A percentile compares a stretch with the other conserved stretches of the same genome.
Conservation (phyloP, 2,888 invertebrate genomes). For the Mantis religiosa region DNA sequence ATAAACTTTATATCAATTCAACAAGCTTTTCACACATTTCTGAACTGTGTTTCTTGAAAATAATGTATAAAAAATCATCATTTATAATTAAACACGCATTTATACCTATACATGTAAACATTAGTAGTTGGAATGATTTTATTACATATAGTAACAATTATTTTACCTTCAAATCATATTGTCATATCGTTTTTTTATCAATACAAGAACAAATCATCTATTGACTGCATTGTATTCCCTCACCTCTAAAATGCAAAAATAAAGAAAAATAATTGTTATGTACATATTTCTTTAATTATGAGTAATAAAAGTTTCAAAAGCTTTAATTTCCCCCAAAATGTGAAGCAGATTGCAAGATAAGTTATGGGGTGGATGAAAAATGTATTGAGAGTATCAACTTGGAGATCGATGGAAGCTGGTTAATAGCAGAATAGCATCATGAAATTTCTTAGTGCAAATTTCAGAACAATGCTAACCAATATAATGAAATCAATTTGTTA, state of each 20-base stretch:
- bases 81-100: background rate
- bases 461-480: too few relatives aligned
- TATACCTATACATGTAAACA: background rate
- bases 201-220: background rate
- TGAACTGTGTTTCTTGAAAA: background rate
- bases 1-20: background rate
- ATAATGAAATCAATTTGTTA: background rate
- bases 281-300: background rate
- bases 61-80: background rate
- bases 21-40: background rate
- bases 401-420: background rate
- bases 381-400: background rate
- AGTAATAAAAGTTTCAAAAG: background rate
- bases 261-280: background rate
- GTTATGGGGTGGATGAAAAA: background rate
- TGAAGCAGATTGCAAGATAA: background rate
- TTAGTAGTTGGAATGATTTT: background rate
- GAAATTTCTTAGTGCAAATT: background rate
- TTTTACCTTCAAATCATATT: slow-evolving; percentile 24
- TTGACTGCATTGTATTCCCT: background rate
- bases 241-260: background rate
- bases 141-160: slow-evolving; percentile 6
- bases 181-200: slow-evolving; percentile 18
- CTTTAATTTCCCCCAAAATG: background rate
- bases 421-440: background rate